Evolutionary conservation across 2,888 invertebrate genomes (phyloP).

Genomic region (Eupithecia pulchellata): DNA sequence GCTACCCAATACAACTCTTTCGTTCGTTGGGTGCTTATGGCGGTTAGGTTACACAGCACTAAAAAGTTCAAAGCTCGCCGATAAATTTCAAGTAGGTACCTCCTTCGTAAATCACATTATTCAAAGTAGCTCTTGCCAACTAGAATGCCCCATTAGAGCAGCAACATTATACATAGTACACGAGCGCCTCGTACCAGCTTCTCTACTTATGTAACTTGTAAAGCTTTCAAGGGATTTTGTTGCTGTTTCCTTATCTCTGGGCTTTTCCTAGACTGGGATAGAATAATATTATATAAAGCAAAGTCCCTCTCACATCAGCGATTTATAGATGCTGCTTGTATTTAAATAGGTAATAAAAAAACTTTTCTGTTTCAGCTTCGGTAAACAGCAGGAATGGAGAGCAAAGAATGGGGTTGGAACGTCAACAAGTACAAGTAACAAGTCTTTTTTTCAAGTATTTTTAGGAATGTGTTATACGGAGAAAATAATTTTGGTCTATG

Average conservation of each 20-base stretch:
- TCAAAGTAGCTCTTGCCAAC: slow-evolving; percentile 1
- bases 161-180: background rate
- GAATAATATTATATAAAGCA: slow-evolving; percentile 4
- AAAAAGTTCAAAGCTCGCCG: background rate
- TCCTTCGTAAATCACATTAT: background rate
- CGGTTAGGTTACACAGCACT: background rate
- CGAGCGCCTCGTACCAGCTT: background rate
- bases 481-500: too few relatives aligned
- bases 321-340: too few relatives aligned
- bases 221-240: slow-evolving; percentile 16
- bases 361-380: too few relatives aligned
- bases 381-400: too few relatives aligned
- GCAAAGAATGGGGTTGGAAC: too few relatives aligned
- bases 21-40: too few relatives aligned
- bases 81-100: background rate
- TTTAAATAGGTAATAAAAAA: too few relatives aligned
- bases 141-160: background rate
- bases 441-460: too few relatives aligned
- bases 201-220: slow-evolving; percentile 17
- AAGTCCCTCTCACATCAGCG: too few relatives aligned
- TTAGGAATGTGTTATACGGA: too few relatives aligned
- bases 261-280: slow-evolving; percentile 10
- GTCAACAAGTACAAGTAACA: too few relatives aligned
- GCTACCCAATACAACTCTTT: too few relatives aligned
- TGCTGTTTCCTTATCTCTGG: slow-evolving; percentile 10